Percentiles rank a stretch among this genome's conserved stretches.
Conservation (phyloP, 2,113 vertebrate genomes). For the Cynoglossus semilaevis region DNA sequence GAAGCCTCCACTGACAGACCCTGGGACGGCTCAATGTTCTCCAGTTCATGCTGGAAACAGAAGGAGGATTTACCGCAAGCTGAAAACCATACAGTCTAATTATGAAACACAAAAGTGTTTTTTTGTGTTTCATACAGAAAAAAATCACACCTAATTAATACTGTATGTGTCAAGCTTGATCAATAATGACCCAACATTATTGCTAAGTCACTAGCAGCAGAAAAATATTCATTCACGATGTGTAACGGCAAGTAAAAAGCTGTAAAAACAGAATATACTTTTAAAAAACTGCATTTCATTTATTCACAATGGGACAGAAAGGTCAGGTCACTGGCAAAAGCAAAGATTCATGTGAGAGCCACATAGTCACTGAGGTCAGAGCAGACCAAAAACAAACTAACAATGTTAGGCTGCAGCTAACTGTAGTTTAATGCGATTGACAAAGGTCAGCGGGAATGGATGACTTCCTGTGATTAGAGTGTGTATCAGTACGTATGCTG, state of each 20-base stretch:
- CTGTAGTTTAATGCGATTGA: conserved; percentile 64
- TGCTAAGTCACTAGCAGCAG: too few relatives aligned
- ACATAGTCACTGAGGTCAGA: conserved; percentile 53
- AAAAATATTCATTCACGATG: too few relatives aligned
- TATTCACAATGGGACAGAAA: background rate
- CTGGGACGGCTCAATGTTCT: conserved; percentile 92
- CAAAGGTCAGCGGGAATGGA: conserved; percentile 71
- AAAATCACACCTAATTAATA: too few relatives aligned
- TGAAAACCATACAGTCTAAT: too few relatives aligned
- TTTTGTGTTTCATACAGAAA: too few relatives aligned
- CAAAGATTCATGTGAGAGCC: conserved; percentile 38
- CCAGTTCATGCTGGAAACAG: conserved; percentile 86
- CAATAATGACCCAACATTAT: too few relatives aligned
- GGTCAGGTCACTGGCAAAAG: conserved; percentile 32
- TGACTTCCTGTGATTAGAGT: conserved; percentile 40
- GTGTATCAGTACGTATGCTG: background rate
- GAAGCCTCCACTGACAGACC: conserved; percentile 90
- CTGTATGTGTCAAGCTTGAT: too few relatives aligned
- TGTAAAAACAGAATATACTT: too few relatives aligned
- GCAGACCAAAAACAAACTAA: conserved; percentile 60
- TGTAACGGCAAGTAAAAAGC: too few relatives aligned
- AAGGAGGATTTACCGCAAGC: background rate
- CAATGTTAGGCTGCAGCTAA: conserved; percentile 59
- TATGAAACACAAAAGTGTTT: too few relatives aligned
- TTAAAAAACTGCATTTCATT: too few relatives aligned